Evolutionary conservation across 2,888 invertebrate species (phyloP), one percentile per base, ranked within the genome.

Genomic region (Mystacides longicornis): DNA sequence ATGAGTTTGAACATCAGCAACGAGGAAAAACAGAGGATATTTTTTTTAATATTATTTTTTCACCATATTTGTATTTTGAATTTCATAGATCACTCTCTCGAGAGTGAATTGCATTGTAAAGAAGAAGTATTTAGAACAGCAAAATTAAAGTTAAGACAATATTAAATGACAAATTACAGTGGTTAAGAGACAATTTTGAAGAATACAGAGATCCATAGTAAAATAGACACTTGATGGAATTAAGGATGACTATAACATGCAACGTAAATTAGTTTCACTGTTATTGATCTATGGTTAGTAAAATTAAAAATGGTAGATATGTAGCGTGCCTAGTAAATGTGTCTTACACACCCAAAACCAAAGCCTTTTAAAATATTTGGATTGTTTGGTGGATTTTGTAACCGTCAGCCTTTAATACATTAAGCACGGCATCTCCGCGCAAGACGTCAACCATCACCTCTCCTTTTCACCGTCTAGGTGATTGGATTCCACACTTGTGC

Each of bases 351-450:
- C 57, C 58, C 59, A 37, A 55, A 55, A 57, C 57, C 57, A 55
- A 56, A 55, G 52, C 54, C 46, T 19, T 37, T 37, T 37, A 27
- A 7, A 37, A 37, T 37, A 16, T 37, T 7, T 37, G n/a, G n/a
- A 43, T 42, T 45, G 11, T 22, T 23, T 50, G n/a, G 37, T 51
- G 21, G 20, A 49, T 22, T 18, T 9, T 51, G 23, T 11, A 11
- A 27, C n/a, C 7, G 20, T 52, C 49, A 55, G 53, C 52, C 52
- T n/a, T 14, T 37, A 37, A n/a, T 7, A 49, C 54, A 52, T 51
- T 23, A 56, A 45, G 49, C 27, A 43, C 47, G 70, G 67, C 71
- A 70, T 66, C 70, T 69, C 37, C 61, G 69, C 71, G 62, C 70
- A 67, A 62, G 64, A 56, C 64, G 65, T 60, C 51, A 49, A 52